Base-by-base conservation (phyloP, 2,113 vertebrate species). In the Euleptes europaea region DNA sequence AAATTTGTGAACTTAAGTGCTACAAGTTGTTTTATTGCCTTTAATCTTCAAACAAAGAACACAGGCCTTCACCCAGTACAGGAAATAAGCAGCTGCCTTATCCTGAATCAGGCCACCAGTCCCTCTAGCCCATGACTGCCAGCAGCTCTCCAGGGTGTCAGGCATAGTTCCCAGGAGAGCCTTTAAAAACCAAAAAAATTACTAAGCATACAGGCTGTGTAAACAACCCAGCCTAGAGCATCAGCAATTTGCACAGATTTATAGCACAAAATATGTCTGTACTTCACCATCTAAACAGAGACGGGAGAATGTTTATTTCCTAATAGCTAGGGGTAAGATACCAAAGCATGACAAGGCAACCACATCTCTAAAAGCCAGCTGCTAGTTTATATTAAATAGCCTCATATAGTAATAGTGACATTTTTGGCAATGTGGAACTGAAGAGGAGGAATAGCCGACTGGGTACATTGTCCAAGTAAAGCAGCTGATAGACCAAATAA, bases 381-480 rank as follows among this genome's bases (percentile, higher is more conserved):
- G 42, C 90, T 92, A 89, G 88, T 86, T 92, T 88, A 51, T 84
- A 63, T 90, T 87, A 44, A 40, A 67, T 88, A 93, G 88, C 93
- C 91, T 2, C 0, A 3, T 35, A 23, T 54, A 44, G 67, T 71
- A 71, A 60, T 57, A 31, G 33, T 76, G 4, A 88, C 84, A 31
- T 42, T 92, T 49, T 7, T 79, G 93, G 93, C 92, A 96, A 93
- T 88, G 90, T 82, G 89, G 38, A 91, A 82, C 0, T 93, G 94
- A 89, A 89, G 89, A 1, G 0, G 17, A 91, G 92, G 92, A 96
- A 95, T 94, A 94, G 94, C 94, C 93, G 95, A 88, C 71, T 80
- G 91, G 76, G 6, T 1, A 42, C 12, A 91, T 89, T 92, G 90
- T 95, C 95, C 94, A 96, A 93, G 93, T 92, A 93, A 94, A 95